A percentile compares a stretch with the other conserved stretches of the same genome.
Conservation (phyloP, 2,797 vertebrate genomes). For the Myotis daubentonii region DNA sequence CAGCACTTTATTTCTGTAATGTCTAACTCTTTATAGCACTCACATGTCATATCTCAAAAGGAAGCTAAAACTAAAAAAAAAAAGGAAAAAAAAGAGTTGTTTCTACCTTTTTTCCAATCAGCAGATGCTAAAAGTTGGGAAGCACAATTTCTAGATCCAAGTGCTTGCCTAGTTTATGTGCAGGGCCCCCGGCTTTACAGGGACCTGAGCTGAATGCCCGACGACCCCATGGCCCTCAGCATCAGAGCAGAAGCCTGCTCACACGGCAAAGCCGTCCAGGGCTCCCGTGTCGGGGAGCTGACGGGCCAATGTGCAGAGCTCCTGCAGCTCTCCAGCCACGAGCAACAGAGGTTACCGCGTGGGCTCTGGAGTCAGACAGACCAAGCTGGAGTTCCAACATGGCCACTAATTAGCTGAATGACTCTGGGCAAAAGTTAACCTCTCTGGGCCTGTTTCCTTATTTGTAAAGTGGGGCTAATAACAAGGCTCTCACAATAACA, state of each 20-base stretch:
- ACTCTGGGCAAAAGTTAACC: neutral
- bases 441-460: neutral
- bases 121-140: neutral
- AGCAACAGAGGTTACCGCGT: neutral
- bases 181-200: neutral
- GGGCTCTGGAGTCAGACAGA: neutral
- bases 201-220: fast-evolving
- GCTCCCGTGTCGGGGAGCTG: neutral
- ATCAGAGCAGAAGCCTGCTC: neutral
- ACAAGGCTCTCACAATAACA: neutral
- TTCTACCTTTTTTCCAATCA: neutral
- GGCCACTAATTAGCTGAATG: neutral
- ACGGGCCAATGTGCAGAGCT: neutral
- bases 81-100: neutral
- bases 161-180: neutral
- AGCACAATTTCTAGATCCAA: conserved; percentile 30
- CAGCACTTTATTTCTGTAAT: neutral
- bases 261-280: fast-evolving
- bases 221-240: neutral
- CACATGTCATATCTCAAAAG: neutral
- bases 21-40: neutral
- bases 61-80: neutral
- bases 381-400: neutral
- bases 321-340: neutral
- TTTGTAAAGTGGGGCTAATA: neutral